Conservation (phyloP, 2,888 invertebrate genomes). For the Tuberolachnus salignus region DNA sequence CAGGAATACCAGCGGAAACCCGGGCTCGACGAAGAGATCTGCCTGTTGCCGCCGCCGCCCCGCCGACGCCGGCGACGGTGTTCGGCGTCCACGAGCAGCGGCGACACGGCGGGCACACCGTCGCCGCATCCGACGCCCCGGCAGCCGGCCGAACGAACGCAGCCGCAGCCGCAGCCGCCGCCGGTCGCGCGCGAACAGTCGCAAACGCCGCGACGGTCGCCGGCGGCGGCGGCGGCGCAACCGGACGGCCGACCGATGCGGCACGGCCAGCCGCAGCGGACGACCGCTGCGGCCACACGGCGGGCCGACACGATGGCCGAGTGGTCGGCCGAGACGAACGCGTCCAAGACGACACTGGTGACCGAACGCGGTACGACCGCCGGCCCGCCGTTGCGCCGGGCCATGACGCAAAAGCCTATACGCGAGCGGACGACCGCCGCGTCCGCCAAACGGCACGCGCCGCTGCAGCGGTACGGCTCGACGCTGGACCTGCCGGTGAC, state of each 20-base stretch:
- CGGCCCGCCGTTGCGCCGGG: slow-evolving; percentile 15
- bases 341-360: slow-evolving; percentile 64
- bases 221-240: slow-evolving; percentile 66
- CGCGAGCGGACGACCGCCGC: neutral
- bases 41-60: slow-evolving; percentile 46
- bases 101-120: slow-evolving; percentile 57
- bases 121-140: slow-evolving; percentile 61
- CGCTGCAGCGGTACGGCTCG: slow-evolving; percentile 12
- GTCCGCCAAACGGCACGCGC: neutral
- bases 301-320: slow-evolving; percentile 62
- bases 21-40: slow-evolving; percentile 43
- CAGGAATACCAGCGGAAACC: slow-evolving; percentile 43
- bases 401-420: slow-evolving; percentile 36
- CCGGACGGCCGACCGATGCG: slow-evolving; percentile 62
- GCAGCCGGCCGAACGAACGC: neutral
- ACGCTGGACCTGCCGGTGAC: slow-evolving; percentile 5
- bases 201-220: slow-evolving; percentile 57
- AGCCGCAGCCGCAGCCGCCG: slow-evolving; percentile 61
- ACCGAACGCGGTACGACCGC: neutral
- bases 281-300: slow-evolving; percentile 62
- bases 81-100: slow-evolving; percentile 51
- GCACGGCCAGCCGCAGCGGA: slow-evolving; percentile 62
- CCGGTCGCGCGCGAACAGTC: too few relatives aligned
- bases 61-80: slow-evolving; percentile 17
- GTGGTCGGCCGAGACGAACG: slow-evolving; percentile 50